Base-by-base conservation (phyloP, 2,888 invertebrate species). In the Cordylochernes scorpioides region DNA sequence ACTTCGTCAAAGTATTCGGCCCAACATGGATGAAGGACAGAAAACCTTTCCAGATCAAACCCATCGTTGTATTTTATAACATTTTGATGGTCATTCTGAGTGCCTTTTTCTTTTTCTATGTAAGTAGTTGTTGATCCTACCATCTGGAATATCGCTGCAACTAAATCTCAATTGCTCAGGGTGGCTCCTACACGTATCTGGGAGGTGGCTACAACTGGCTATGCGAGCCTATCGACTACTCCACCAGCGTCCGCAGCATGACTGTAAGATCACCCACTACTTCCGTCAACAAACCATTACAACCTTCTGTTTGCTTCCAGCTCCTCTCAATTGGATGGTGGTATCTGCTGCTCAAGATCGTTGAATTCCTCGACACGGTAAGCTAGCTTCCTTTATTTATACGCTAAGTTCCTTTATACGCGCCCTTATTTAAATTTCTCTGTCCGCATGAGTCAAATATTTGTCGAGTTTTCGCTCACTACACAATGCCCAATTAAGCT, bases 281-380 rank as follows among this genome's bases (percentile, higher is more conserved):
- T n/a, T 9, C 21, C 10, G 21, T n/a, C n/a, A 19, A 19, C 9
- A 19, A 19, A 19, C 10, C 9, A 19, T 19, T 19, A 2, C 10
- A 2, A n/a, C 4, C 7, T 13, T 19, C 21, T 29, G 6, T 13
- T 29, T 16, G 3, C 14, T 28, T 28, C 6, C 25, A 33, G 32
- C 82, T 86, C 78, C 77, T 74, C 33, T 66, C 71, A 53, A 74
- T 72, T 22, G 75, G 78, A 53, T 86, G 84, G 82, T 78, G 78
- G 80, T 86, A 86, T 57, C 84, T 74, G 56, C 72, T 86, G 54
- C 82, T 86, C 31, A 88, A 88, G 57, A 84, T 84, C 58, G 77
- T 82, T 44, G 88, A 88, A 58, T 78, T 86, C 54, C 66, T 84
- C 57, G 86, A 86, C 58, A 86, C 86, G 57, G 84, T 40, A 18